Percentiles rank a stretch among this genome's conserved stretches.
Evolutionary conservation across 64 coral and sea anemone genomes (phyloP).

Genomic region (Montipora cactus): DNA sequence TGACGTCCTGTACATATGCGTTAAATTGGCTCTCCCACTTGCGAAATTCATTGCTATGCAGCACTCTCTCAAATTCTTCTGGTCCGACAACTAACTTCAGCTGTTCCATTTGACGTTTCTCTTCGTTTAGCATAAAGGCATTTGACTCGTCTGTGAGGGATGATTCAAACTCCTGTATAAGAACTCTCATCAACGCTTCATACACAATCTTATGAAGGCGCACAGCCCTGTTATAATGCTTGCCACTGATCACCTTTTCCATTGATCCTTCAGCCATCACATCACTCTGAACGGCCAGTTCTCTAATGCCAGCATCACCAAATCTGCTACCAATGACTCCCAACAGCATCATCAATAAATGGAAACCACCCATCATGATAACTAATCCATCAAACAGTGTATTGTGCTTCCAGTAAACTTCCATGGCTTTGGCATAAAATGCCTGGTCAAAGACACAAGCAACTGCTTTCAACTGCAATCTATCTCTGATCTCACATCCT

Average conservation of each 20-base stretch:
- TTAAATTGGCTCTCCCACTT: too few species aligned
- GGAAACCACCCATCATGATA: not conserved
- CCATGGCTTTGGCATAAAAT: not conserved
- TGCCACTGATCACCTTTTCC: not conserved
- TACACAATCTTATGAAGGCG: too few species aligned
- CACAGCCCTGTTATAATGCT: not conserved
- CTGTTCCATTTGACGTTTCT: too few species aligned
- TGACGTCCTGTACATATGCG: too few species aligned
- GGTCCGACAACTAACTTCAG: too few species aligned
- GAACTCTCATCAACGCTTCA: too few species aligned
- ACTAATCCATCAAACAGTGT: too few species aligned
- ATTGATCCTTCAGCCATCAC: not conserved
- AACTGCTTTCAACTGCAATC: not conserved
- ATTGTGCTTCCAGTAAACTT: not conserved
- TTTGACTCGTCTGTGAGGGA: too few species aligned
- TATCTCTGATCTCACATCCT: not conserved
- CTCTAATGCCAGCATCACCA: constrained; percentile 14
- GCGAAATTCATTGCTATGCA: too few species aligned
- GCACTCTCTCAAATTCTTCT: too few species aligned
- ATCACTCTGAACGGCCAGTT: constrained; percentile 4
- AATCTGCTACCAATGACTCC: constrained; percentile 66
- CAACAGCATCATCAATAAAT: not conserved
- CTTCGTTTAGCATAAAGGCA: too few species aligned
- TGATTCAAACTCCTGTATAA: too few species aligned
- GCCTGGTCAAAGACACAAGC: constrained; percentile 1